phyloP scores from a whole-genome alignment of 2,888 invertebrate species.

The Macropis europaea region DNA sequence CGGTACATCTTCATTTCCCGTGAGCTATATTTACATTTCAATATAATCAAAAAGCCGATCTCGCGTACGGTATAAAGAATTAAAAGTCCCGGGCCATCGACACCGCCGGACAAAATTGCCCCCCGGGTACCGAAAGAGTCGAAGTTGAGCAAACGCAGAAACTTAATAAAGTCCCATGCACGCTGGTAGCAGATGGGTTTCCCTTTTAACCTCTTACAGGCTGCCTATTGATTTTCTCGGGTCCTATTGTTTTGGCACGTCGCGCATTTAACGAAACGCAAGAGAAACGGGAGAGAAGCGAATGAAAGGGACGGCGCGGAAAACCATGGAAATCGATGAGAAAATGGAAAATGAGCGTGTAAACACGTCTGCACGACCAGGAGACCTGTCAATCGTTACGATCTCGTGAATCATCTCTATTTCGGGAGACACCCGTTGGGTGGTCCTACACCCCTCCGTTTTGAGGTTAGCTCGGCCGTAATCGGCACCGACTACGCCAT shows the following conservation, averaged over 20 bases:
- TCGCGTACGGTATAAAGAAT: too few relatives aligned
- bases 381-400: conserved; percentile 59
- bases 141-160: conserved; percentile 20
- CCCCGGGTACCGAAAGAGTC: neutral
- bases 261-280: conserved; percentile 57
- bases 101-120: neutral
- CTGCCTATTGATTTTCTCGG: conserved; percentile 75
- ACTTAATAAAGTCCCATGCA: conserved; percentile 41
- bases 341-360: neutral
- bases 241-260: conserved; percentile 73
- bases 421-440: conserved; percentile 73
- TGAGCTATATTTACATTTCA: too few relatives aligned
- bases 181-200: conserved; percentile 52
- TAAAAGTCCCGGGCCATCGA: conserved; percentile 7
- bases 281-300: conserved; percentile 42
- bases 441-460: conserved; percentile 58
- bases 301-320: neutral
- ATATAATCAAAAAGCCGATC: too few relatives aligned
- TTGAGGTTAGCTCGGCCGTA: conserved; percentile 70
- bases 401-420: conserved; percentile 76
- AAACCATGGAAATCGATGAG: neutral
- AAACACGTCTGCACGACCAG: neutral
- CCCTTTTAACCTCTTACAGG: conserved; percentile 70
- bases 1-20: too few relatives aligned
- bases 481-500: conserved; percentile 5